Percentiles rank a stretch among this genome's conserved stretches.
phyloP scores from a whole-genome alignment of 2,888 invertebrate species.

The Helobdella robusta region DNA sequence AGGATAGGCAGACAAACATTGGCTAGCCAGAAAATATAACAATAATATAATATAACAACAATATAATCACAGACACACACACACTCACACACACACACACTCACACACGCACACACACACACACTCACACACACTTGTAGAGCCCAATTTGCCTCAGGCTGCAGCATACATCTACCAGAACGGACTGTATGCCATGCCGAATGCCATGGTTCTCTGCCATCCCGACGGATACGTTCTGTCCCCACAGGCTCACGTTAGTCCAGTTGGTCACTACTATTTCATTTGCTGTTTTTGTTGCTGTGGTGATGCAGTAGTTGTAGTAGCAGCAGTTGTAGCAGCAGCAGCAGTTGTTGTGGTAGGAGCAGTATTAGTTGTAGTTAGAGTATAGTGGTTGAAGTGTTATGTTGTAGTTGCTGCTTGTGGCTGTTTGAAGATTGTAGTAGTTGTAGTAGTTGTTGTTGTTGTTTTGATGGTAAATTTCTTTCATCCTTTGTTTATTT shows the following conservation, averaged over 20 bases:
- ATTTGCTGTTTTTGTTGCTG: too few species aligned
- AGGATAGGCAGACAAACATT: too few species aligned
- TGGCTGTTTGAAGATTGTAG: background rate
- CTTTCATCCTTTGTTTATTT: too few species aligned
- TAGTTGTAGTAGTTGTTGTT: too few species aligned
- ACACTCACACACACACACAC: too few species aligned
- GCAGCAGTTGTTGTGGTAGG: background rate
- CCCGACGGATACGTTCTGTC: constrained; percentile 27
- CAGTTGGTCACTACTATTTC: background rate
- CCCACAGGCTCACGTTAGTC: constrained; percentile 25
- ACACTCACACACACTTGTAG: background rate
- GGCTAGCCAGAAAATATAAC: too few species aligned
- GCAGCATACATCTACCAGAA: constrained; percentile 25
- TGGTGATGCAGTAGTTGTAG: too few species aligned
- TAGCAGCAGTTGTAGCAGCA: background rate
- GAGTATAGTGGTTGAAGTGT: background rate
- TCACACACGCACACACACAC: too few species aligned
- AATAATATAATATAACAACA: too few species aligned
- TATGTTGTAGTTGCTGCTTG: background rate
- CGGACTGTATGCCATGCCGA: constrained; percentile 20
- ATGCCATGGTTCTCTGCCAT: constrained; percentile 24
- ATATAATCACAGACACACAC: too few species aligned
- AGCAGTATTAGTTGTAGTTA: background rate
- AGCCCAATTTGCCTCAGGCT: constrained; percentile 18
- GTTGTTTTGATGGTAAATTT: too few species aligned